Base-by-base conservation (phyloP, 2,113 vertebrate genomes). In the Anarhynchus alexandrinus region DNA sequence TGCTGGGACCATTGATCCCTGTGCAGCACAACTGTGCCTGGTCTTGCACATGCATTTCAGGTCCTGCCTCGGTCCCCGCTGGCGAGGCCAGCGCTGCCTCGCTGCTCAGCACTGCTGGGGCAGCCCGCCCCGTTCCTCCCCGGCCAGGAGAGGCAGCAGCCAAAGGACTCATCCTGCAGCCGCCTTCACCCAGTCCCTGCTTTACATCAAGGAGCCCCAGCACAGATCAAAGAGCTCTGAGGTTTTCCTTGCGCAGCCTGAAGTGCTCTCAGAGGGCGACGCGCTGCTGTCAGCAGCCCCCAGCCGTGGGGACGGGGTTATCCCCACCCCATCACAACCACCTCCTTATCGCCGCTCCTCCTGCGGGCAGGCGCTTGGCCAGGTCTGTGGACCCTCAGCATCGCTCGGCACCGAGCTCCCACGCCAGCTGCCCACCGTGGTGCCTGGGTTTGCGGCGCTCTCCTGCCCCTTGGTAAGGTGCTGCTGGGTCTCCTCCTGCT, bases 291-390 rank as follows among this genome's bases (percentile, higher is more conserved):
- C 91, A 90, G 86, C 93, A 86, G 74, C 38, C 45, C 36, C 82
- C 0, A 3, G 27, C 73, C 0, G 0, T 0, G 1, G 52, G 47
- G 18, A 70, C 0, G 2, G 80, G 40, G 34, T 78, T 87, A 72
- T 78, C 57, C 81, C 45, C 5, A 5, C 34, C 42, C 34, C 36
- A 55, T 40, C 77, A 57, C 54, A 25, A 67, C 23, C 66, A 34
- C 67, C 72, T 81, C 40, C 65, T 78, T 54, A 52, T 27, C 12
- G 0, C 59, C 1, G 1, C 45, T 61, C 12, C 3, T n/a, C 40
- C 47, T 0, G 3, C 2, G 0, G 42, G 78, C 77, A 64, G 49
- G 72, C 3, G 0, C 71, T 65, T 20, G 17, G 43, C n/a, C 0
- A 1, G 54, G 43, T 32, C 71, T 49, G 36, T 0, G 2, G 27